Percentiles rank a stretch among this genome's conserved stretches.
phyloP scores from a whole-genome alignment of 2,797 vertebrate genomes.

The Chelidonichthys spinosus region DNA sequence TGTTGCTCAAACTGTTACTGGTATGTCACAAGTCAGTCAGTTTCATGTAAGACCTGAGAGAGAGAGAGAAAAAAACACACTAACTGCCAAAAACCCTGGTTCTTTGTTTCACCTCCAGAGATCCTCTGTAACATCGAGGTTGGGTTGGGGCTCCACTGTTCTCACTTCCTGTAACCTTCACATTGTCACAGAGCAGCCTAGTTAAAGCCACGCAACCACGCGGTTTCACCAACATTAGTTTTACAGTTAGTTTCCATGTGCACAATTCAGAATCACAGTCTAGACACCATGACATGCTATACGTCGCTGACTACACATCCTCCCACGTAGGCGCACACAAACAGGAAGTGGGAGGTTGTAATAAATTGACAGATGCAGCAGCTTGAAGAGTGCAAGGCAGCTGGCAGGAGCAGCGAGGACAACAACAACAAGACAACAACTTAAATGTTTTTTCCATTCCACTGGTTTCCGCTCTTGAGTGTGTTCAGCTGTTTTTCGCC shows the following conservation, averaged over 20 bases:
- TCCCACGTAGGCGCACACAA: conserved; percentile 27
- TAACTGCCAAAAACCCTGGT: background rate
- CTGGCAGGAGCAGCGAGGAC: background rate
- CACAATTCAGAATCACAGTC: background rate
- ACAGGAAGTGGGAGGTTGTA: conserved; percentile 50
- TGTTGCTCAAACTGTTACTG: background rate
- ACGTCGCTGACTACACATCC: background rate
- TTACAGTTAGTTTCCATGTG: conserved; percentile 18
- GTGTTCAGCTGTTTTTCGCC: conserved; percentile 10
- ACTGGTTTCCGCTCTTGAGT: background rate
- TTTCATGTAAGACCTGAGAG: conserved; percentile 33
- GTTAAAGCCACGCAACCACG: conserved; percentile 2
- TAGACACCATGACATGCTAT: background rate
- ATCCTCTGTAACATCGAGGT: conserved; percentile 21
- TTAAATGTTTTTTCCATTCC: conserved; percentile 3
- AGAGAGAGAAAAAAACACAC: background rate
- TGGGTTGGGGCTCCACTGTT: conserved; percentile 4
- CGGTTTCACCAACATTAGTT: conserved; percentile 7
- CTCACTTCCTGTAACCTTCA: conserved; percentile 65
- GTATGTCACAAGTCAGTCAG: conserved; percentile 22
- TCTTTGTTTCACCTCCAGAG: conserved; percentile 27
- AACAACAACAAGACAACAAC: conserved; percentile 4
- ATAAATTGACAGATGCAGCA: conserved; percentile 28
- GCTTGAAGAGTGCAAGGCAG: background rate
- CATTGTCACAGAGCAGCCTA: background rate